Base-by-base conservation (phyloP, 2,888 invertebrate genomes). In the Mayetiola destructor region DNA sequence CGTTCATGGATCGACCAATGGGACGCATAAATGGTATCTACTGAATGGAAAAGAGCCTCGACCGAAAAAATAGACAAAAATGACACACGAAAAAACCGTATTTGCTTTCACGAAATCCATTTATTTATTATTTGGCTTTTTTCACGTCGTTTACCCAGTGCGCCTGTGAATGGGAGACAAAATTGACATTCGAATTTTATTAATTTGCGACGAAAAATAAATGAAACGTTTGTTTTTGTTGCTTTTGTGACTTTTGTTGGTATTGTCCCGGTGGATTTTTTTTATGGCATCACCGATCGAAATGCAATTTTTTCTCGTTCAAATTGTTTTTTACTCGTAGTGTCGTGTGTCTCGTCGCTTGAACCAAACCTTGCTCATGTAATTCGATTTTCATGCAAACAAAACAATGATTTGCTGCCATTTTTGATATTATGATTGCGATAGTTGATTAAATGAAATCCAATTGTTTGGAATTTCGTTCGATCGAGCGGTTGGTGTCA, bases 101-200 rank as follows among this genome's bases (percentile, higher is more conserved):
- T 27, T 48, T n/a, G 48, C 48, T 48, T 48, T 48, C 48, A 48
- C 48, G 48, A 27, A 48, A n/a, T 48, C 27, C 27, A 48, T 48
- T 48, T 27, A 3, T 48, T 48, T 48, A 16, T 23, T 39, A 16
- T 36, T n/a, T n/a, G n/a, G n/a, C n/a, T n/a, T n/a, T n/a, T n/a
- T n/a, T n/a, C n/a, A 27, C 48, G 29, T n/a, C 2, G 37, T 37
- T 12, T n/a, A n/a, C n/a, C 23, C 48, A 27, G 18, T 27, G 10
- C 8, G 3, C 39, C 16, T 27, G n/a, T n/a, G 27, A 48, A 48
- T n/a, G n/a, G n/a, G n/a, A 48, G 48, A 48, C 29, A 48, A 14
- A 27, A 27, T 48, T 48, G 48, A 48, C 48, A 27, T 27, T 48
- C 29, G 48, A 23, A 48, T 48, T 48, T 48, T 48, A 48, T 48